Evolutionary conservation across 2,797 vertebrate genomes (phyloP).

Genomic region (Phalloptychus januarius): DNA sequence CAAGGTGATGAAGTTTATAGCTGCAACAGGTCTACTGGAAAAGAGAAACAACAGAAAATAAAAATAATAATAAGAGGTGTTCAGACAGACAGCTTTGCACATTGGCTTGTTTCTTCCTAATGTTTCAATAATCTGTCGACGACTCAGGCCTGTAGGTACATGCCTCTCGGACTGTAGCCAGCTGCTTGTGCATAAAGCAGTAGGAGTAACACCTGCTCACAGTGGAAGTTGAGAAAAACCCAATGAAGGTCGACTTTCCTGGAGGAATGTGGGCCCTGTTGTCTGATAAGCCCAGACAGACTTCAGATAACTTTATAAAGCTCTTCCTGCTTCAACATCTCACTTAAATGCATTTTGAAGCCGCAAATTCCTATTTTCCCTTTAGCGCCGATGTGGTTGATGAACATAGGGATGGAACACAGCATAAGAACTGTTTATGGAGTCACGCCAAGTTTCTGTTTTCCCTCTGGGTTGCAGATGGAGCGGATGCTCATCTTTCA

Average conservation of each 20-base stretch:
- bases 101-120: constrained; percentile 22
- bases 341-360: constrained; percentile 45
- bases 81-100: constrained; percentile 11
- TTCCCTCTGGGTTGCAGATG: constrained; percentile 28
- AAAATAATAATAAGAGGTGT: neutral
- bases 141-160: constrained; percentile 67
- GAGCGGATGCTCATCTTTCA: constrained; percentile 30
- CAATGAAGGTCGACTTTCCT: constrained; percentile 17
- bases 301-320: constrained; percentile 49
- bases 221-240: constrained; percentile 25
- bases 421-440: constrained; percentile 50
- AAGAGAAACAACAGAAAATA: neutral
- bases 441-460: constrained; percentile 40
- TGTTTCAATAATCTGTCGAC: constrained; percentile 42
- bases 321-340: constrained; percentile 24
- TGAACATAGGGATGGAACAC: constrained; percentile 54
- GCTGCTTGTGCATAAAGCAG: constrained; percentile 55
- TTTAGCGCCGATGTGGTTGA: constrained; percentile 25
- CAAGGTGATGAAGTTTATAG: neutral
- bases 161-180: constrained; percentile 52
- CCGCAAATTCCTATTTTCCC: constrained; percentile 32
- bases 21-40: neutral
- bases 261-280: constrained; percentile 60
- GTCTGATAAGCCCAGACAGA: constrained; percentile 53
- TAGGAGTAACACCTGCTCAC: constrained; percentile 69